Evolutionary conservation across 2,888 invertebrate species (phyloP), one percentile per base, ranked within the genome.

Genomic region (Aporophyla nigra): DNA sequence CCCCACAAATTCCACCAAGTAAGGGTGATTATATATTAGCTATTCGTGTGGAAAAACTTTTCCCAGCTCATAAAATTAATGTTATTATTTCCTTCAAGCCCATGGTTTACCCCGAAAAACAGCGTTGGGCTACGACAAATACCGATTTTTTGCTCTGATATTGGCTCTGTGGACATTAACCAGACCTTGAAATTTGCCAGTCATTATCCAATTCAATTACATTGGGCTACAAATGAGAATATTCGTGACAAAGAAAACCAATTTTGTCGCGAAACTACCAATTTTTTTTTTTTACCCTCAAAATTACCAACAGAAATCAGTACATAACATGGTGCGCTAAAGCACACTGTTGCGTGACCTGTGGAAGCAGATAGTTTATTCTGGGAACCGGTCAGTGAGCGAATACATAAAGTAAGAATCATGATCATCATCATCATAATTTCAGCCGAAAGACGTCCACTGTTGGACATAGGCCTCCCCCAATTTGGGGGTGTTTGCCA

Each of bases 221-320:
- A 40, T n/a, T 27, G 16, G 5, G 10, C 59, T 33, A 71, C 43
- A 69, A 61, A 43, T 69, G 27, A 67, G 24, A 77, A 58, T 68
- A 72, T 68, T 63, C 33, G 46, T 66, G 16, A 78, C 61, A 83
- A 83, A 27, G 59, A 69, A 83, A 83, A 51, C 9, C 56, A 71
- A 83, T 83, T 76, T 62, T 53, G 33, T 59, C 27, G 24, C 9
- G 33, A 65, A 63, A 24, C 16, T 46, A n/a, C 14, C 56, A 80
- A 63, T 51, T 19, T 65, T 24, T 19, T 65, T 24, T 77, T 80
- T 77, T 82, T 77, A 33, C 16, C 12, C 2, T 16, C 21, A 0
- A 72, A 19, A 40, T 24, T 54, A 33, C 9, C 16, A 14, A 19
- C n/a, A 46, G 40, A 27, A 10, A 56, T 21, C 5, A 51, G 54